Percentiles rank a stretch among this genome's conserved stretches.
phyloP scores from a whole-genome alignment of 2,113 vertebrate genomes.

The Podilymbus podiceps region DNA sequence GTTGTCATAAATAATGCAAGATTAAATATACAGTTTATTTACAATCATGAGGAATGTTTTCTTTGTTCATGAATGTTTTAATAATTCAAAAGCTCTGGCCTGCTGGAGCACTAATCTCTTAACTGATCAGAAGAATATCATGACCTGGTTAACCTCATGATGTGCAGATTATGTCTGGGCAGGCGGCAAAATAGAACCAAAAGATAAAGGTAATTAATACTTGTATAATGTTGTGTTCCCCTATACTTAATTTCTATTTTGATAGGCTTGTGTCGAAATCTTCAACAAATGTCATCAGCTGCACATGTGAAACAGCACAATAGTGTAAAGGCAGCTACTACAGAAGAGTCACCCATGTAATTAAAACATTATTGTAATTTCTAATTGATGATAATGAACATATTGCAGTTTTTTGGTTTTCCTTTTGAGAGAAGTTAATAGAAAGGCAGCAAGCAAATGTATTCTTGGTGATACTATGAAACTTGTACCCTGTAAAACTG shows the following conservation, averaged over 20 bases:
- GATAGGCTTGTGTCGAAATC: neutral
- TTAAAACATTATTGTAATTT: neutral
- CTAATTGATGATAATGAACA: neutral
- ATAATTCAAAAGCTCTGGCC: conserved; percentile 21
- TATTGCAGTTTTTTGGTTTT: neutral
- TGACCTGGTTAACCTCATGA: neutral
- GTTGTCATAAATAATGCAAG: conserved; percentile 24
- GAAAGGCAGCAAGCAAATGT: neutral
- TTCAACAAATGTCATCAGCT: neutral
- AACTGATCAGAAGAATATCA: neutral
- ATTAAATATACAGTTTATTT: neutral
- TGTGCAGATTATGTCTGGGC: neutral
- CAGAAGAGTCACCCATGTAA: neutral
- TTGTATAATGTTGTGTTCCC: neutral
- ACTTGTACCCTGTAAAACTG: neutral
- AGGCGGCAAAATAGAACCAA: neutral
- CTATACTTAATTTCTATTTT: neutral
- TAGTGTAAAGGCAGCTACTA: neutral
- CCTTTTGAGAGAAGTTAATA: neutral
- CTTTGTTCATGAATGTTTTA: conserved; percentile 6
- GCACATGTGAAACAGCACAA: neutral
- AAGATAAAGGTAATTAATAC: neutral
- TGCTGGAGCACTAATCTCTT: neutral
- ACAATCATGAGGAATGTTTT: neutral
- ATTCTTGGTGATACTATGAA: neutral